Conservation (phyloP, 1,140 invertebrate genomes). For the Brachionus manjavacas region DNA sequence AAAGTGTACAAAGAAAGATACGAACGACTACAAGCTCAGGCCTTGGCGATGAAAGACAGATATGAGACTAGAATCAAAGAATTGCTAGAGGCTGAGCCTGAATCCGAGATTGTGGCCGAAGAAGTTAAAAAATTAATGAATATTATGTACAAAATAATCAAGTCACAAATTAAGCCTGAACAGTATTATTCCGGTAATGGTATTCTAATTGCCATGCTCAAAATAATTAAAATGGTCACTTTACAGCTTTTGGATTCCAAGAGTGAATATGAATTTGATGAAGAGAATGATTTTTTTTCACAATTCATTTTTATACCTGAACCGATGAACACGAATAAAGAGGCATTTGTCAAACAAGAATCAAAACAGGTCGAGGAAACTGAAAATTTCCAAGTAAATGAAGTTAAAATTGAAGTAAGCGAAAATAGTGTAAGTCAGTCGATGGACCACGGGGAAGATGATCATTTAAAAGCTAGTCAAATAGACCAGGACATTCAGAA, state of each 20-base stretch:
- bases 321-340: not conserved
- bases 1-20: constrained; percentile 46
- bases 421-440: not conserved
- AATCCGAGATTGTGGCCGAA: constrained; percentile 43
- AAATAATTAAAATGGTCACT: constrained; percentile 50
- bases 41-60: constrained; percentile 50
- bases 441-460: not conserved
- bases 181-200: constrained; percentile 50
- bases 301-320: constrained; percentile 1
- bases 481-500: not conserved
- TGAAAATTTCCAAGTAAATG: not conserved
- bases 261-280: not conserved
- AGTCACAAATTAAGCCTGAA: constrained; percentile 50
- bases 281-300: constrained; percentile 40
- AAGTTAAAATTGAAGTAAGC: not conserved
- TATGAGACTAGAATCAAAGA: constrained; percentile 52
- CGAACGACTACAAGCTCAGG: constrained; percentile 50
- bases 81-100: constrained; percentile 47
- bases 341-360: not conserved
- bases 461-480: not conserved
- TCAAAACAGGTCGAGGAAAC: not conserved
- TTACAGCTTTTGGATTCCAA: constrained; percentile 4
- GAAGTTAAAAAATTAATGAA: constrained; percentile 58
- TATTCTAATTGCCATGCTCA: constrained; percentile 49
- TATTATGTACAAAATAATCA: constrained; percentile 50